Base-by-base conservation (phyloP, 2,888 invertebrate genomes). In the Leptodirus hochenwartii region DNA sequence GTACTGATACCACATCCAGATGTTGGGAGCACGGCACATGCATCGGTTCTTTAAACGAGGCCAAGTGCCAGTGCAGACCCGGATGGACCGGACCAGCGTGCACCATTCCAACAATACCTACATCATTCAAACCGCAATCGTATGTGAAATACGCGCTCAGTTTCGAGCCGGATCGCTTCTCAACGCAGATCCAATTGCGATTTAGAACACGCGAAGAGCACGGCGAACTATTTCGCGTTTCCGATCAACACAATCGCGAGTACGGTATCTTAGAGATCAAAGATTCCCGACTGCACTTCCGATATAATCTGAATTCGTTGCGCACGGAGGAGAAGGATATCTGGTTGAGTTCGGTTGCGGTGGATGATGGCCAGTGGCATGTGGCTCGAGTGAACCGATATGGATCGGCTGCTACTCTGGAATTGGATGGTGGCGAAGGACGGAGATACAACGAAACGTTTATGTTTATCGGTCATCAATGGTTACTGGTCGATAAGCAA, bases 311-410 rank as follows among this genome's bases (percentile, higher is more conserved):
- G 29, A 93, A 93, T 53, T 87, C 84, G 11, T 58, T 87, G 37
- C 66, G 85, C 37, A 87, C 88, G 4, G 88, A 90, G 52, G 88
- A 90, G 51, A 73, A 74, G 37, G 82, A 84, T 47, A 75, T 95
- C 42, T 84, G 85, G 82, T 59, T 91, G 28, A 80, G 81, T 42
- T 78, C 84, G 4, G 78, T 91, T 15, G 71, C 80, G 2, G 90
- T 93, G 2, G 87, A 90, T 47, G 87, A 93, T 51, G 95, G 95
- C 2, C 88, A 90, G 46, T 95, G 95, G 95, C 95, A 96, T 51
- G 84, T 84, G 30, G 88, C 88, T 4, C 70, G 80, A 40, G 82
- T 93, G 1, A 80, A 81, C 43, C 69, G 95, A 31, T 87, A 84
- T 43, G 93, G 93, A 22, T 85, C 85, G 27, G 85, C 88, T 5